Base-by-base conservation (phyloP, 2,888 invertebrate genomes). In the Archaeoteleia sp. region DNA sequence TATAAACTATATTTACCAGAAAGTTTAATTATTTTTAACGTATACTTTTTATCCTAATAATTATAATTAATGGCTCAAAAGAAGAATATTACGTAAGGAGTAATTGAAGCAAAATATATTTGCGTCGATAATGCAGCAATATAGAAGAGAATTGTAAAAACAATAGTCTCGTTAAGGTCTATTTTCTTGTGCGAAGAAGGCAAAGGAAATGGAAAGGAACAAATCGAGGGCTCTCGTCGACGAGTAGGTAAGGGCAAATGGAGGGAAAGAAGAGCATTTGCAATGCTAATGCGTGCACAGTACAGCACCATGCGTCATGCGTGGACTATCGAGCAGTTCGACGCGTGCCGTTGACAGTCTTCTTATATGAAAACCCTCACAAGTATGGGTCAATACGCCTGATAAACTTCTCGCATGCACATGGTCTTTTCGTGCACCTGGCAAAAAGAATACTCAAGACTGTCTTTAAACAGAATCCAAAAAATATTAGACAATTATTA, bases 261-360 rank as follows among this genome's bases (percentile, higher is more conserved):
- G 48, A 53, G 62, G 62, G 62, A 68, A 68, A 68, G 67, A 68
- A 62, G 54, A 46, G 57, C 67, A 68, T 68, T 68, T 68, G 62
- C 67, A 68, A 58, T 68, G 67, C 62, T 68, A 63, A 68, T 68
- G 57, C 42, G 67, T 54, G 58, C 62, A 63, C 37, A 37, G 62
- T 63, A 68, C 62, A 62, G 67, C 58, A 63, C 62, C 62, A 63
- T 67, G 67, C 61, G 67, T 67, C 67, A 67, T 67, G 61, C 67
- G 67, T 67, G 57, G 67, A 61, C 61, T 67, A 67, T 67, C 57
- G 67, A 61, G 61, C 48, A 51, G 67, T 67, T 67, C 67, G 67
- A 67, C 67, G 67, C 67, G 67, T 67, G 67, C 61, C 67, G 14
- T 61, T 67, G 67, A 67, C 67, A 61, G 67, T 55, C 67, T 60